Conservation (phyloP, 2,888 invertebrate species). For the Harpalus rufipes region DNA sequence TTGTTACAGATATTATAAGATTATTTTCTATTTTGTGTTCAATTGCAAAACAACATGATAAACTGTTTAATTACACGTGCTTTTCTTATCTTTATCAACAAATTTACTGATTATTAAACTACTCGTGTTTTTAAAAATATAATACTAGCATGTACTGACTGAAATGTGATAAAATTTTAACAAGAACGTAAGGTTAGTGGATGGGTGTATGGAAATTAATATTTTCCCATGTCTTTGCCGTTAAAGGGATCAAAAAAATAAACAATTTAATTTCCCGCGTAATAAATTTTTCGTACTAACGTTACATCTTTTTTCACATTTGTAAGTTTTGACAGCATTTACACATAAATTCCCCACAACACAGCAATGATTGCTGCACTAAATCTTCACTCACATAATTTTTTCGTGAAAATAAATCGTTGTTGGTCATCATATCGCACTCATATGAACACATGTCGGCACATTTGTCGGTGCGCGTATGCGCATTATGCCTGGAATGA, state of each 20-base stretch:
- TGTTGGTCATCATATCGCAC: slow-evolving; percentile 35
- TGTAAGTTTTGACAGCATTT: not conserved
- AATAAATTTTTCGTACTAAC: not conserved
- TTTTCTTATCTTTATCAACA: too few relatives aligned
- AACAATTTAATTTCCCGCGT: not conserved
- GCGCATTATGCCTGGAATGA: slow-evolving; percentile 33
- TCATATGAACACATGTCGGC: slow-evolving; percentile 41
- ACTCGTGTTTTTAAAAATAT: too few relatives aligned
- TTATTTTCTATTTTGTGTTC: too few relatives aligned
- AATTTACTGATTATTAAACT: too few relatives aligned
- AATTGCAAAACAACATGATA: too few relatives aligned
- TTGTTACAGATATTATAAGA: too few relatives aligned
- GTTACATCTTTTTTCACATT: slow-evolving; percentile 7
- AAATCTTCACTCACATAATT: slow-evolving; percentile 39
- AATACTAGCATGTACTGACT: too few relatives aligned
- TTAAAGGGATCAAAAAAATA: not conserved
- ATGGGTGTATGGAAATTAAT: too few relatives aligned
- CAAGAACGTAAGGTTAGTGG: too few relatives aligned
- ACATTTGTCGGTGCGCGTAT: slow-evolving; percentile 15
- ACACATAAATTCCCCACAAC: slow-evolving; percentile 36
- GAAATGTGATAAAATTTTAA: too few relatives aligned
- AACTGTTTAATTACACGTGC: too few relatives aligned
- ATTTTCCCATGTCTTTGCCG: not conserved
- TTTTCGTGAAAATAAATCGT: slow-evolving; percentile 37
- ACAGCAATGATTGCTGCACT: slow-evolving; percentile 27